Base-by-base conservation (phyloP, 2,888 invertebrate species). In the Germaria angustata region DNA sequence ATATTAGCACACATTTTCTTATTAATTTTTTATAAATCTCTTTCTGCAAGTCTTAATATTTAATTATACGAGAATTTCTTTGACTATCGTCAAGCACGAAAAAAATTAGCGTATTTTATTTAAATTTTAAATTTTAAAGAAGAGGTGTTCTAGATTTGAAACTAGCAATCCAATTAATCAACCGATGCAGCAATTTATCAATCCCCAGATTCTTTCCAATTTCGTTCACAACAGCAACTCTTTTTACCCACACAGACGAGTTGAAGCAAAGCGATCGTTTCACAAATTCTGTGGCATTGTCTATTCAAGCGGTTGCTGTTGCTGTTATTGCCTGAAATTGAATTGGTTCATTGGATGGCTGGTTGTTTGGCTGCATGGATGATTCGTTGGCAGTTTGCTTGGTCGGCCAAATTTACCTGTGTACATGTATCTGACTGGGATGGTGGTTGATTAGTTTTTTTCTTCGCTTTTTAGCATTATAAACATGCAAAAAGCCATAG, bases 221-320 rank as follows among this genome's bases (percentile, higher is more conserved):
- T n/a, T n/a, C n/a, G n/a, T n/a, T n/a, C n/a, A 17, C 32, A 7
- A n/a, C 9, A 41, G 59, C 72, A 68, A 80, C 79, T 51, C 79
- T 61, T 0, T 49, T 51, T 59, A 72, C 66, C 79, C 79, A 80
- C 79, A 66, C 72, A 80, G 79, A 73, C 44, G 79, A 72, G 59
- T 44, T 73, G 79, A 80, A 66, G 79, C 72, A 66, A 59, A 79
- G 59, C 72, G 72, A 80, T 80, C 72, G 53, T 73, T 80, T 80
- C 34, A 44, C 61, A 73, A 44, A 68, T 73, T 80, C 73, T 59
- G 72, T 73, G 65, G 72, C 79, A 79, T 79, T 65, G 66, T 72
- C 57, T 72, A 51, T 72, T n/a, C n/a, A n/a, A n/a, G n/a, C n/a
- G n/a, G n/a, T n/a, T n/a, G 34, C 57, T 49, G 17, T 32, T 55